Base-by-base conservation (phyloP, 2,888 invertebrate species). In the Rotaria macrura region DNA sequence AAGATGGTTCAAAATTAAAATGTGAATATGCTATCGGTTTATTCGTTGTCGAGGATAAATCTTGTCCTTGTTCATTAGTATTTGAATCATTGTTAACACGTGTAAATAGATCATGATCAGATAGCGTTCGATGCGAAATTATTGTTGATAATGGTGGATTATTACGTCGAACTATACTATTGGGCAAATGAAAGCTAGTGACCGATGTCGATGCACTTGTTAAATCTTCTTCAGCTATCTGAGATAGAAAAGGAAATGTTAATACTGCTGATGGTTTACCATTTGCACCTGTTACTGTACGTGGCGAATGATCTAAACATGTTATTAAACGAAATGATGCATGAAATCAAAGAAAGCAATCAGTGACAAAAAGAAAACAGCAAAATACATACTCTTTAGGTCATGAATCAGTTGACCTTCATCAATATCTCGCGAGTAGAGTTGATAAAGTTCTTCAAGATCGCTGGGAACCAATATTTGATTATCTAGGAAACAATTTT, bases 401-500 rank as follows among this genome's bases (percentile, higher is more conserved):
- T 43, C 40, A 25, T 79, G 43, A 43, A 43, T 40, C 25, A 79
- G 79, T 43, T 88, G 87, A 79, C 87, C 87, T n/a, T 89, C 88
- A 10, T 88, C 88, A 52, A 87, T 87, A 87, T 90, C 90, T 85
- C 89, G 87, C 52, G 88, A 88, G 87, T 90, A 90, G 86, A 90
- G 87, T 40, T 89, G 89, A 87, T 89, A 89, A 57, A 90, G 87
- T 49, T 90, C 90, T 55, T 89, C 89, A 65, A 90, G 87, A 79
- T 90, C 90, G 85, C 88, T 88, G 4, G 90, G 89, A 47, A 88
- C 87, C 1, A 85, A 65, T 10, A 90, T 86, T 40, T 88, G 87
- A 86, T 89, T 86, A 23, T 89, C 89, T 84, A 40, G 52, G 29
- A n/a, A 17, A 40, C 5, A 72, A n/a, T 0, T 49, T 1, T 17